These are phyloP conservation scores for Paramormyrops hopkinsi DNA, from an alignment of 2,797 vertebrate species.

Conservation along the genomic window DNA sequence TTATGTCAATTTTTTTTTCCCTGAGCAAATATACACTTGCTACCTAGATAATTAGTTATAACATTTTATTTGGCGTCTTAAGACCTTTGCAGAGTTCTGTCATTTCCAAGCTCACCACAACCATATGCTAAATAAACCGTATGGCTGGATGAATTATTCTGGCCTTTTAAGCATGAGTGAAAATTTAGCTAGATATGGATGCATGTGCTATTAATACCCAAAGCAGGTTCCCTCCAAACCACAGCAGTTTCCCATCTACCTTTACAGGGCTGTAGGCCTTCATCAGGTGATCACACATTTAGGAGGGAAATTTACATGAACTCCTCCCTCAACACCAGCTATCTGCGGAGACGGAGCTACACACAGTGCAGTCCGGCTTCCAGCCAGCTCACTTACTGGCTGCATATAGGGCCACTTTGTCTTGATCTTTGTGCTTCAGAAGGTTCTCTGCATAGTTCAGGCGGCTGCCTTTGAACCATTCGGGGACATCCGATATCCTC, in stretches of 20 bases:
- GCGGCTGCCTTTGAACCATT: constrained; percentile 87
- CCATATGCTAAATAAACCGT: neutral
- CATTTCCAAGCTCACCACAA: neutral
- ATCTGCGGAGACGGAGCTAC: neutral
- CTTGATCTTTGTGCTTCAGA: constrained; percentile 77
- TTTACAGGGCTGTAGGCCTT: neutral
- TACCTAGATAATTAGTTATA: neutral
- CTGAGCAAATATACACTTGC: neutral
- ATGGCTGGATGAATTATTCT: neutral
- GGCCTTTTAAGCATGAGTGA: neutral
- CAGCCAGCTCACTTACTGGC: constrained; percentile 67
- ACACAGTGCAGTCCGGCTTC: neutral
- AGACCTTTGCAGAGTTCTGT: neutral
- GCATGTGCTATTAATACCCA: neutral
- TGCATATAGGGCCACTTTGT: constrained; percentile 85
- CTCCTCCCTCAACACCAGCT: neutral
- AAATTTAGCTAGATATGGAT: neutral
- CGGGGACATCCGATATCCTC: constrained; percentile 76
- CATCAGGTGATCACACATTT: neutral
- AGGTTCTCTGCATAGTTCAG: constrained; percentile 94
- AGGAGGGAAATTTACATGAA: neutral
- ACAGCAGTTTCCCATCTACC: neutral
- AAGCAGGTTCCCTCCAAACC: neutral
- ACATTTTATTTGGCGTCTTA: neutral
- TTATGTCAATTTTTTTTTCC: neutral